Base-by-base conservation (phyloP, 2,888 invertebrate species). In the Tenthredo notha region DNA sequence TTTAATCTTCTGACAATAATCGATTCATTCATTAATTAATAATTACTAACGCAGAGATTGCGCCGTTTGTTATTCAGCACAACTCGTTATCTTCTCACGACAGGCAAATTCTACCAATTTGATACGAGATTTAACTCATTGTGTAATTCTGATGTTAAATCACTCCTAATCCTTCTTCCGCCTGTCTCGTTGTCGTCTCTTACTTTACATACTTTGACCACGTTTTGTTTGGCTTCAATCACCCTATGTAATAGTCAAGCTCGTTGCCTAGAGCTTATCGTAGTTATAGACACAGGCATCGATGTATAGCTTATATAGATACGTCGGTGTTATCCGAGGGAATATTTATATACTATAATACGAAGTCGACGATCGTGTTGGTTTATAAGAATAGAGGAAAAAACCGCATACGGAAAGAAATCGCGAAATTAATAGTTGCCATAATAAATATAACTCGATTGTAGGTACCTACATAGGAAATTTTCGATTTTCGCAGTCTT, bases 141-240 rank as follows among this genome's bases (percentile, higher is more conserved):
- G 29, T 33, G 67, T 67, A 33, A 67, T 67, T 15, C 67, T 12
- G 29, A 33, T 67, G 67, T 67, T 67, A 33, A 67, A 67, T 67
- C 67, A 67, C 29, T 29, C 6, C 33, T 33, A 43, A 74, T 74
- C 43, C 72, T 74, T n/a, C 18, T 33, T 74, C 72, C 21, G 37
- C 3, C 40, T 10, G 43, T 21, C 67, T n/a, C 10, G 40, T 21
- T 21, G 37, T 21, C 2, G 21, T n/a, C n/a, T n/a, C 43, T 37
- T 21, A 43, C 43, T 74, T 54, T 54, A 54, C 54, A n/a, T 67
- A 67, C 67, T 33, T 67, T 4, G 72, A 74, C 43, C 72, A 74
- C 72, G 43, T 74, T 74, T 74, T 74, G 72, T 74, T 74, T 74
- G 72, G 72, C 72, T 74, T 74, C 72, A 43, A 74, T 74, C 43